Evolutionary conservation across 2,888 invertebrate species (phyloP), one percentile per base, ranked within the genome.

Genomic region (Harpagoxenus sublaevis): DNA sequence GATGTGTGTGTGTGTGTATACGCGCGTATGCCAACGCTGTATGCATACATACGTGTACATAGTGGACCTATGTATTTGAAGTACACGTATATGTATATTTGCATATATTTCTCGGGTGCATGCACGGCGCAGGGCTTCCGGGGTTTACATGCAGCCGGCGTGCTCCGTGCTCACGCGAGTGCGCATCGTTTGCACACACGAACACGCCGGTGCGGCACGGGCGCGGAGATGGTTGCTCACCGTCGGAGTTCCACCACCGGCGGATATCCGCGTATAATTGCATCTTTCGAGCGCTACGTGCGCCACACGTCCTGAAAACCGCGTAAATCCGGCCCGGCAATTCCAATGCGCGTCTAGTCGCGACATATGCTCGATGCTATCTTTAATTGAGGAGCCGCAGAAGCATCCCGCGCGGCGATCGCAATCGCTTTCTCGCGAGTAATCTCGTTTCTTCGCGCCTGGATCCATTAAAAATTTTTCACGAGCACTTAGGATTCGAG

Each of bases 251-350:
- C 2, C 23, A 31, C 18, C 39, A 45, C 18, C 45, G 65, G 62
- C 82, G 89, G 78, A 88, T 87, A 89, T 88, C 87, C 89, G 85
- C 78, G 82, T 86, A 85, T 88, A 88, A 88, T 88, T 89, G 89
- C 87, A 83, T 79, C 89, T 87, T 87, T 87, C 84, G 87, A 31
- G 31, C 68, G 84, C 60, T 79, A 79, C 71, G 71, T 79, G 71
- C 60, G 60, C 71, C 78, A 66, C 78, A 66, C 45, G 81, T 75
- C 45, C 55, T 60, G 66, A 75, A 83, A 84, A 86, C 28, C 79
- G 79, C 86, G 77, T 84, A 88, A 87, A 86, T 88, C 87, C 78
- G 51, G 9, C 18, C 42, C 35, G 66, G 31, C 87, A 83, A 86
- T 88, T 86, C 83, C 86, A 60, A 88, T 83, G 86, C 71, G 66